Base-by-base conservation (phyloP, 2,113 vertebrate genomes). In the Upupa epops region DNA sequence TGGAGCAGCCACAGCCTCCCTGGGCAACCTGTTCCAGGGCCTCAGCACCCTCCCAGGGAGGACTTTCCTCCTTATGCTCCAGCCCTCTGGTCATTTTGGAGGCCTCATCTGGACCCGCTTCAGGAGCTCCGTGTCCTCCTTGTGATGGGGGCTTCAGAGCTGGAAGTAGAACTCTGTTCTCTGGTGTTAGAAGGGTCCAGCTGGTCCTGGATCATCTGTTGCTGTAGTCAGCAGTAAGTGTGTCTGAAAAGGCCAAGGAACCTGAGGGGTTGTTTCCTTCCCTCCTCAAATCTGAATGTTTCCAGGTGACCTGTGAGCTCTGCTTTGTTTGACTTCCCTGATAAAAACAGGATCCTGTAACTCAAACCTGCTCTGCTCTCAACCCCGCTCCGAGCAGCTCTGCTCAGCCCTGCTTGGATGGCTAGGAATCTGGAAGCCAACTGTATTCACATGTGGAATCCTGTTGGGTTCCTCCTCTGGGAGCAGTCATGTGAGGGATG, bases 401-500 rank as follows among this genome's bases (percentile, higher is more conserved):
- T 28, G 64, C 55, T 88, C 37, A 48, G 28, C 59, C 34, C 12
- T 19, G 4, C n/a, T 6, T 65, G 56, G 2, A 31, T 0, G 6
- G 31, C 22, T 34, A 5, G 46, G 2, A 56, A 55, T 45, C 65
- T 64, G 6, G 37, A 26, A 59, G 17, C 54, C 52, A 19, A 9
- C 0, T 1, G 58, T 22, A 26, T 61, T 32, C 75, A 34, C 21
- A 4, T 11, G 46, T 3, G 36, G 61, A 13, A 20, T 0, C 63
- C 72, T 28, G 24, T 17, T 6, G 61, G 3, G 1, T 64, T 49
- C 60, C 24, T 65, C 40, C 65, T 54, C 51, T 28, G 4, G 17
- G 45, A 59, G 18, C 1, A 0, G 7, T 56, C 1, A 0, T 13
- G 51, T 2, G 26, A 55, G 42, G 46, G 31, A 49, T 4, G 32